Evolutionary conservation across 2,888 invertebrate species (phyloP).

Genomic region (Noctua janthina): DNA sequence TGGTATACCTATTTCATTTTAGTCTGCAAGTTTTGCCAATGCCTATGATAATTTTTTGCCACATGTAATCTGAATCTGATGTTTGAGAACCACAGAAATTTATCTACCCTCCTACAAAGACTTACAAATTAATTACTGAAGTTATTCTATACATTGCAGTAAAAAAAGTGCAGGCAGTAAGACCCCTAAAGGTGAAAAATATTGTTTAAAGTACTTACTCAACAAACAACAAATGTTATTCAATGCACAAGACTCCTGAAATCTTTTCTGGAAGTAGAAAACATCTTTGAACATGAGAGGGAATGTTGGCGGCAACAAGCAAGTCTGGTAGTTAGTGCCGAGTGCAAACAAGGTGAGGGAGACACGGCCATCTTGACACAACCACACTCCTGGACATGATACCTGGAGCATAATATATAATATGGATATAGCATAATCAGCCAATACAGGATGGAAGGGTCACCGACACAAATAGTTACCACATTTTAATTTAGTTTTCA

Average conservation of each 20-base stretch:
- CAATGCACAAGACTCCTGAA: slow-evolving; percentile 82
- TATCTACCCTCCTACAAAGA: background rate
- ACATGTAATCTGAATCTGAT: background rate
- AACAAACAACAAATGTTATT: slow-evolving; percentile 86
- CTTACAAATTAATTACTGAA: background rate
- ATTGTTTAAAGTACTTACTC: slow-evolving; percentile 74
- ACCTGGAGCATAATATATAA: slow-evolving; percentile 85
- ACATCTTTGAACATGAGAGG: slow-evolving; percentile 93
- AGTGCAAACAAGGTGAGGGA: slow-evolving; percentile 93
- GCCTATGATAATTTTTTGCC: background rate
- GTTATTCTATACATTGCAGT: background rate
- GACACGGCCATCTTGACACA: slow-evolving; percentile 94
- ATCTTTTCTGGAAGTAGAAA: slow-evolving; percentile 91
- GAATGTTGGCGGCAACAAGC: slow-evolving; percentile 92
- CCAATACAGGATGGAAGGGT: background rate
- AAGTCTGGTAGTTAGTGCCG: slow-evolving; percentile 93
- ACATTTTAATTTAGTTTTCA: background rate
- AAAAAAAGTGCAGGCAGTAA: background rate
- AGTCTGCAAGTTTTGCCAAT: no score
- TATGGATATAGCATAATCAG: background rate
- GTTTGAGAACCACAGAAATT: background rate
- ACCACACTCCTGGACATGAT: slow-evolving; percentile 96
- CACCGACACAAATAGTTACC: background rate
- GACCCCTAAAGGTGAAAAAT: background rate
- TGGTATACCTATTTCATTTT: no score